phyloP scores from a whole-genome alignment of 2,888 invertebrate genomes.

The Xylota segnis region DNA sequence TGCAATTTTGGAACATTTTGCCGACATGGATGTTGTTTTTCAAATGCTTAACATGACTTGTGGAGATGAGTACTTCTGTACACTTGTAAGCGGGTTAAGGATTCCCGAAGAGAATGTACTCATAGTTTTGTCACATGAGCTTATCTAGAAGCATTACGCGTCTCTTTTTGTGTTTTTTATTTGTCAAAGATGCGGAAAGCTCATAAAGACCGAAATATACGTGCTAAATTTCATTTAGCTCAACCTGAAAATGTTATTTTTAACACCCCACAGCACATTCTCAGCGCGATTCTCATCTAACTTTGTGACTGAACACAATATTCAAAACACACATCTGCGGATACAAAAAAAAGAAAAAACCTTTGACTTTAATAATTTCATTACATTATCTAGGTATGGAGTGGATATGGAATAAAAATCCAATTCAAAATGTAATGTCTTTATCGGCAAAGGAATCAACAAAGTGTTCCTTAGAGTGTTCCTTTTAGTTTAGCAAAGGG shows the following conservation, averaged over 20 bases:
- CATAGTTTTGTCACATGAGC: background rate
- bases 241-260: constrained; percentile 68
- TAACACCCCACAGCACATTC: constrained; percentile 43
- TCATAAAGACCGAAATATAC: constrained; percentile 54
- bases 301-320: background rate
- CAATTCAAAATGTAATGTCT: background rate
- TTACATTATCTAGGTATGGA: background rate
- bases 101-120: background rate
- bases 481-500: background rate
- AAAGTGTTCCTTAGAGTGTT: too few relatives aligned
- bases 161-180: constrained; percentile 16
- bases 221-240: constrained; percentile 65
- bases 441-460: background rate
- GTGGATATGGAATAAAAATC: background rate
- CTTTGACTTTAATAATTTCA: constrained; percentile 7
- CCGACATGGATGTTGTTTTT: too few relatives aligned
- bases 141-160: background rate
- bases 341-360: background rate
- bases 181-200: constrained; percentile 18
- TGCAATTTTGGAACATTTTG: too few relatives aligned
- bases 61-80: too few relatives aligned
- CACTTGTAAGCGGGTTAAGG: too few relatives aligned
- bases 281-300: constrained; percentile 9
- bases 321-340: background rate
- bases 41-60: too few relatives aligned